phyloP scores from a whole-genome alignment of 2,113 vertebrate species.

The Eidolon helvum region DNA sequence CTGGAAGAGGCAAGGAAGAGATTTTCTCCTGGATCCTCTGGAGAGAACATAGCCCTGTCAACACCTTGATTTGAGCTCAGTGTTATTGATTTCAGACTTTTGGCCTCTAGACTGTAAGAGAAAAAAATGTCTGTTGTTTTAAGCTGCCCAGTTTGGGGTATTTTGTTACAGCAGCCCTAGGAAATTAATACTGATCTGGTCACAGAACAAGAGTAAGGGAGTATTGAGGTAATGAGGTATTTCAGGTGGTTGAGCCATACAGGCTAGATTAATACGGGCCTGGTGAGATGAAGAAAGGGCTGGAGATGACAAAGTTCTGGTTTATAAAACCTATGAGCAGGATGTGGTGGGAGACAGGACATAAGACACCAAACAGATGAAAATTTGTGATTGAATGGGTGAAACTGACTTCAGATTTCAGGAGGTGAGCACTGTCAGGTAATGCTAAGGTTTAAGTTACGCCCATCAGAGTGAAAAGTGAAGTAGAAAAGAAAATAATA shows the following conservation, averaged over 20 bases:
- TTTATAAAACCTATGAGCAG: neutral
- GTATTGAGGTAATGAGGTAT: neutral
- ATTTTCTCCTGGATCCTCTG: neutral
- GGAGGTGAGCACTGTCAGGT: neutral
- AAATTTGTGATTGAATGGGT: neutral
- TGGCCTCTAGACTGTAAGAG: neutral
- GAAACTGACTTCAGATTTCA: neutral
- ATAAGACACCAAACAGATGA: neutral
- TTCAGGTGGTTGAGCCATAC: neutral
- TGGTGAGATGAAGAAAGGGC: neutral
- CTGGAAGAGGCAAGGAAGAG: neutral
- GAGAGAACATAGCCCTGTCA: neutral
- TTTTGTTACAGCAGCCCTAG: neutral
- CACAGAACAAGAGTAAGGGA: neutral
- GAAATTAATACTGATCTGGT: neutral
- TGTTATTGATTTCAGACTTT: neutral
- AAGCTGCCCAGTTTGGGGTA: neutral
- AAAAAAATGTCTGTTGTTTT: neutral
- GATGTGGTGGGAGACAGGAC: neutral
- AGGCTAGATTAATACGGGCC: neutral
- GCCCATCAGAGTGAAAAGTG: neutral
- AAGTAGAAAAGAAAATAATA: neutral
- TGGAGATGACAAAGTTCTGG: neutral
- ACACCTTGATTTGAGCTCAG: neutral
- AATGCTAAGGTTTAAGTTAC: neutral